Base-by-base conservation (phyloP, 2,113 vertebrate species). In the Zosterops borbonicus region DNA sequence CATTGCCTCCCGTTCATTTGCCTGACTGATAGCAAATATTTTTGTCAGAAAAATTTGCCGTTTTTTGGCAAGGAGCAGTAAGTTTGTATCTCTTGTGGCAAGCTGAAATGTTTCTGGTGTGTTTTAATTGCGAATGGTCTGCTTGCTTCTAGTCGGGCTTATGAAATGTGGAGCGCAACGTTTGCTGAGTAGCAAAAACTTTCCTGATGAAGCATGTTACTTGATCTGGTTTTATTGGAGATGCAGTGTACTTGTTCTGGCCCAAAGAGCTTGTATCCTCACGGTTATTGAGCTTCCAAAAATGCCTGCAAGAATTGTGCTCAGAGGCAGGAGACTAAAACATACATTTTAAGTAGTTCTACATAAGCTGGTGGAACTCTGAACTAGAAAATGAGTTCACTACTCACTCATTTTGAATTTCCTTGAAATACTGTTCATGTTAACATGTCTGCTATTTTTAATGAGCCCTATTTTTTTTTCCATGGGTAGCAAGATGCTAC, bases 1-100 rank as follows among this genome's bases (percentile, higher is more conserved):
- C 37, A 3, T 44, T 96, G 73, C 80, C 62, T 90, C 75, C 35
- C 5, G 3, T 81, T 86, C 50, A 9, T 55, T n/a, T 52, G 60
- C 68, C 84, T 63, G 65, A 29, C 76, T 78, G 77, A 74, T 83
- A 73, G 78, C 13, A 84, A 89, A 41, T 78, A 70, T 46, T 92
- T 81, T 63, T 2, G 5, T 91, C 73, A 12, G 31, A 74, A 70
- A 70, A 60, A 70, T 4, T 44, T 62, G 80, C 73, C 27, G 1
- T 63, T 96, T 96, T 91, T 90, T 88, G 90, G 82, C 56, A 78
- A 77, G 79, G 78, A 27, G 3, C 47, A 52, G 80, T 42, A 64
- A 83, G 77, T 60, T 83, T 90, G 85, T 77, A 63, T 85, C 23
- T 64, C 69, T 67, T 65, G 58, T 73, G 64, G 83, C 37, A 46